Evolutionary conservation across 1,140 invertebrate species (phyloP), one percentile per base, ranked within the genome.

Genomic region (Diorhabda carinulata): DNA sequence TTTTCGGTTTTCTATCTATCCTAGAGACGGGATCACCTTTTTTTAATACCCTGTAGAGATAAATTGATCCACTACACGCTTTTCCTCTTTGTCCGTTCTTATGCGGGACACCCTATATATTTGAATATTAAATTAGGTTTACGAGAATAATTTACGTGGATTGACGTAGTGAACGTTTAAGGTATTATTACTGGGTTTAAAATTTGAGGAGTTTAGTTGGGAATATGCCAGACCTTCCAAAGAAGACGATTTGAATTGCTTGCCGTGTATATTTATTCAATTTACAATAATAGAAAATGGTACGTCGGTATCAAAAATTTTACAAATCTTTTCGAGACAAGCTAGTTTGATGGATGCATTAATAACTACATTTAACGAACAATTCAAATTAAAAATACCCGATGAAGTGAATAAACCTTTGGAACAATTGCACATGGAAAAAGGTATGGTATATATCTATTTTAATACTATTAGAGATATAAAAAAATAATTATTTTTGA

Each of bases 271-370:
- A 62, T 96, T 96, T 81, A 79, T 94, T 52, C 92, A 94, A 81
- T 97, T 96, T 80, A 89, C 92, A 78, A 90, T 94, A 4, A 87
- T 93, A 25, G 92, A 94, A 79, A 93, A 94, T 80, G 92, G 92
- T 56, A 84, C 91, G 62, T 84, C 91, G 72, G 92, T 94, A 47
- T 95, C 91, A 58, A 96, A 96, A 82, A 91, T 95, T 77, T 82
- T 89, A 44, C 87, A 97, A 86, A 88, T 96, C 59, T 96, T 96
- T 82, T 95, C 94, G 0, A 90, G 89, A 82, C 92, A 95, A 86
- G 93, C 94, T 58, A 87, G 91, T 69, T 91, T 97, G 87, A 96
- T 97, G 90, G 94, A 97, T 82, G 92, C 92, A 3, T 82, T 97
- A 25, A 95, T 97, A 67, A 89, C 91, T 57, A 88, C 90, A 63